Evolutionary conservation across 23 tunicate genomes (phyloP).

Genomic region (Oikopleura vanhoeffeni): DNA sequence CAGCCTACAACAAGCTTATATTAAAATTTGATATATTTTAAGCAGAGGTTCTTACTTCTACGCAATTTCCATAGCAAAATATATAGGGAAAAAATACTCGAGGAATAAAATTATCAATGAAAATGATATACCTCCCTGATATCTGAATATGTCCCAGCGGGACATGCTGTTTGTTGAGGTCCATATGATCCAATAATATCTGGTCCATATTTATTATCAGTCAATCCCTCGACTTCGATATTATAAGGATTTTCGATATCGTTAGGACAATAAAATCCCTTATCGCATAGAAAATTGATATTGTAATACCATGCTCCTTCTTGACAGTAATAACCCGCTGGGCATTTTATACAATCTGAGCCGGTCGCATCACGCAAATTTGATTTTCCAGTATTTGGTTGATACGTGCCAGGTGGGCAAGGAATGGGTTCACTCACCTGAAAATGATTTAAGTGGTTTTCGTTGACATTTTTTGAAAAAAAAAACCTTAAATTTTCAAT

Average conservation of each 20-base stretch:
- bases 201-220: background rate
- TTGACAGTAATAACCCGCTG: constrained; percentile 49
- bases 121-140: no score
- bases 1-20: no score
- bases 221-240: background rate
- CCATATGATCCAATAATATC: background rate
- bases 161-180: background rate
- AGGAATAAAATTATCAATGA: no score
- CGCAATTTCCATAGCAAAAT: no score
- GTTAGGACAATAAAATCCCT: constrained; percentile 18
- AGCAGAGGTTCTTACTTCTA: no score
- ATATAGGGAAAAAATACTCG: no score
- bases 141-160: background rate
- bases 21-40: no score
- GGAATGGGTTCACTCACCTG: background rate
- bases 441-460: no score
- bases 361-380: background rate
- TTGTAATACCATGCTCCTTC: constrained; percentile 18
- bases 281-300: background rate
- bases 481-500: no score
- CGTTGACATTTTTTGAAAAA: no score
- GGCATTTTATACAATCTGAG: background rate
- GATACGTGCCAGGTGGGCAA: background rate
- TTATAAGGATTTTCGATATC: constrained; percentile 17
- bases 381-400: background rate